Evolutionary conservation across 2,888 invertebrate genomes (phyloP).

Genomic region (Rosalia funebris): DNA sequence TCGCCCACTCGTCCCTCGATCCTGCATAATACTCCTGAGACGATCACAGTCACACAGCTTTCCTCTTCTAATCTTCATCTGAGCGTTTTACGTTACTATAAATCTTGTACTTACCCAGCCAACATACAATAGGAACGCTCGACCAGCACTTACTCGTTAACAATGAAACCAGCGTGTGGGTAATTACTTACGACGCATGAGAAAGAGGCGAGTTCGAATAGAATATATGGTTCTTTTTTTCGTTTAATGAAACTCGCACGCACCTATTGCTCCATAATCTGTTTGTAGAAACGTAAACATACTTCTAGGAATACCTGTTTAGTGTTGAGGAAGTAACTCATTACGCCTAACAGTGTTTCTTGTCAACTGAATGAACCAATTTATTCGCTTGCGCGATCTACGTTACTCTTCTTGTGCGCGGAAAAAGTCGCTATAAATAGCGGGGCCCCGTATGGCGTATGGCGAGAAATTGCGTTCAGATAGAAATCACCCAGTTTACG

Average conservation of each 20-base stretch:
- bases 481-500: not conserved
- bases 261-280: not conserved
- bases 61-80: too few species aligned
- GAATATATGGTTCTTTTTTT: not conserved
- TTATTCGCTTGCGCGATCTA: conserved; percentile 17
- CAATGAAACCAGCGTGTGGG: not conserved
- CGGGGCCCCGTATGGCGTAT: not conserved
- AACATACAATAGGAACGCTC: too few species aligned
- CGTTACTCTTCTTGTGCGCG: not conserved
- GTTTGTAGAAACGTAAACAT: not conserved
- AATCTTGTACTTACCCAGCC: too few species aligned
- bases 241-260: not conserved
- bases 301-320: conserved; percentile 7
- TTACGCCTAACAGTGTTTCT: conserved; percentile 3
- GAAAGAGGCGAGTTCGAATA: not conserved
- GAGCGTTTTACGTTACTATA: too few species aligned
- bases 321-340: conserved; percentile 3
- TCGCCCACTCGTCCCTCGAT: too few species aligned
- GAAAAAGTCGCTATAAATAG: conserved; percentile 17
- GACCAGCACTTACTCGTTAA: too few species aligned
- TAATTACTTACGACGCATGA: not conserved
- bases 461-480: not conserved
- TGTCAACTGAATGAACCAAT: conserved; percentile 19
- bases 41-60: too few species aligned
- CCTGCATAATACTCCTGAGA: too few species aligned